These are phyloP conservation scores for Sebastes vulpes DNA, from an alignment of 2,797 vertebrate genomes.

Conservation along the genomic window DNA sequence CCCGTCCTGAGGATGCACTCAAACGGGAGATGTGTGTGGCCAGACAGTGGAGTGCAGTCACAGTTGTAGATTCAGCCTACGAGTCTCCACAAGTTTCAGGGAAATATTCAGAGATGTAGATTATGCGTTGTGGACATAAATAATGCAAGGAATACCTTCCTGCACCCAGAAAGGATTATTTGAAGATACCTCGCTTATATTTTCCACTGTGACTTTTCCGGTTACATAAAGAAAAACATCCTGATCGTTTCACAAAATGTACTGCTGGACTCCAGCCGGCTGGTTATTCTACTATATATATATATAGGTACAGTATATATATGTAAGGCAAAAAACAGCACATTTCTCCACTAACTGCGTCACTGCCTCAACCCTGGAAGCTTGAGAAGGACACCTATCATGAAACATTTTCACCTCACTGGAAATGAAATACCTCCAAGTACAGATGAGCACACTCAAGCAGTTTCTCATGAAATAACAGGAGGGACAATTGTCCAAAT, in stretches of 20 bases:
- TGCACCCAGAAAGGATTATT: constrained; percentile 4
- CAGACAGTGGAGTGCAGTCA: not conserved
- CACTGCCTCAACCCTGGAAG: not conserved
- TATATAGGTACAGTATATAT: too few species aligned
- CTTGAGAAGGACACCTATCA: constrained; percentile 6
- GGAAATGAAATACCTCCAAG: not conserved
- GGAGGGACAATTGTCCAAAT: not conserved
- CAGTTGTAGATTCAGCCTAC: constrained; percentile 13
- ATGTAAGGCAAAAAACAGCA: not conserved
- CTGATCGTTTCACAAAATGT: not conserved
- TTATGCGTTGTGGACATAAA: constrained; percentile 37
- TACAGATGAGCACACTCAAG: not conserved
- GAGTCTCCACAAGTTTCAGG: not conserved
- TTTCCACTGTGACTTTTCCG: not conserved
- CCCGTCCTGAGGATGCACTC: constrained; percentile 4
- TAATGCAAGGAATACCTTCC: constrained; percentile 35
- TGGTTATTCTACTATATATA: not conserved
- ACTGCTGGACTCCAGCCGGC: not conserved
- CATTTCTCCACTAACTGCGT: not conserved
- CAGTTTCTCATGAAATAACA: not conserved
- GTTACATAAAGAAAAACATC: not conserved
- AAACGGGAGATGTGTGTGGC: constrained; percentile 8
- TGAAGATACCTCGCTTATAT: not conserved
- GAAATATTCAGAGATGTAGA: constrained; percentile 16
- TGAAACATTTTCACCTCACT: not conserved